Conservation (phyloP, 2,797 vertebrate genomes). For the Oryzias dopingdopingensis region DNA sequence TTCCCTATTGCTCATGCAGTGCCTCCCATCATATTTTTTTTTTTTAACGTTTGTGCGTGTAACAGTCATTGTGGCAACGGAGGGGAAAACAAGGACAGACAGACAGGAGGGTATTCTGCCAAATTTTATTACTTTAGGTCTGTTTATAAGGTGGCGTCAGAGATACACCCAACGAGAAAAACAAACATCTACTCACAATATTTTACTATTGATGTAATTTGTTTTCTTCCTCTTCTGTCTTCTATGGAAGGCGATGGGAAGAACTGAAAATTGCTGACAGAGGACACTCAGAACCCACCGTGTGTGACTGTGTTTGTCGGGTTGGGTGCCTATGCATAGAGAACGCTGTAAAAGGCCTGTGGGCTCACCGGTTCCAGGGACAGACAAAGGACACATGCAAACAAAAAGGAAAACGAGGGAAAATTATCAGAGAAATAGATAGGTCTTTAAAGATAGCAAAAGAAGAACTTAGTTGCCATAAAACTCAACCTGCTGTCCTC, state of each 20-base stretch:
- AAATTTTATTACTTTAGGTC: too few species aligned
- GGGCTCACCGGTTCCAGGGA: constrained; percentile 31
- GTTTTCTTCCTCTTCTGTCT: constrained; percentile 13
- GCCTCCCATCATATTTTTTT: not conserved
- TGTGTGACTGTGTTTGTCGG: not conserved
- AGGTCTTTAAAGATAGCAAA: not conserved
- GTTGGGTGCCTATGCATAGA: not conserved
- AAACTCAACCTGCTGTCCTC: not conserved
- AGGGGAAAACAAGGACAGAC: too few species aligned
- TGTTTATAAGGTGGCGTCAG: not conserved
- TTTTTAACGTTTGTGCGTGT: not conserved
- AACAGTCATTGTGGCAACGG: too few species aligned
- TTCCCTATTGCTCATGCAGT: not conserved
- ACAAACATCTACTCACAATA: not conserved
- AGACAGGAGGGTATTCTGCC: too few species aligned
- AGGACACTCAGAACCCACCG: constrained; percentile 9
- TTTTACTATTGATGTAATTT: constrained; percentile 13
- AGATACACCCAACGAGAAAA: not conserved
- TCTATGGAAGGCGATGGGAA: constrained; percentile 47
- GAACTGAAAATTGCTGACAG: constrained; percentile 47
- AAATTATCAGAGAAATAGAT: not conserved
- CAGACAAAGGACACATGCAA: constrained; percentile 14
- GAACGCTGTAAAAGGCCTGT: constrained; percentile 22
- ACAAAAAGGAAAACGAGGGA: constrained; percentile 10
- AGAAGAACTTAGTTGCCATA: not conserved